Evolutionary conservation across 2,888 invertebrate species (phyloP).

Genomic region (Drosophila nr. fundita): DNA sequence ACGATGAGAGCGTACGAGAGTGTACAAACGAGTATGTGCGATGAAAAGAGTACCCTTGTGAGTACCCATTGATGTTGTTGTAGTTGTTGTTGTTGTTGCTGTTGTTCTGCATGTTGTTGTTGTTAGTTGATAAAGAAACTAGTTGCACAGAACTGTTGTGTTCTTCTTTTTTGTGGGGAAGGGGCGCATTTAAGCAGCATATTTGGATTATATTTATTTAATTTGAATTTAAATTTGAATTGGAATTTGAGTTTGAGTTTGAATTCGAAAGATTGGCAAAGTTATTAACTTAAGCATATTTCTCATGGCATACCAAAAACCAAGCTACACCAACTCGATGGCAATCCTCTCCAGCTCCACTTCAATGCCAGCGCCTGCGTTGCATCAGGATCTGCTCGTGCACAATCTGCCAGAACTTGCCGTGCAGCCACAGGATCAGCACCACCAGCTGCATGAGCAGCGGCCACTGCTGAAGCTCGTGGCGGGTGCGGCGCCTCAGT

Average conservation of each 20-base stretch:
- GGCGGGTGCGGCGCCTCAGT: slow-evolving; percentile 77
- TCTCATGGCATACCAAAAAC: slow-evolving; percentile 57
- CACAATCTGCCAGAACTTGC: slow-evolving; percentile 81
- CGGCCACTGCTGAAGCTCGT: slow-evolving; percentile 83
- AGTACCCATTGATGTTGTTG: slow-evolving; percentile 36
- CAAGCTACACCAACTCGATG: slow-evolving; percentile 12
- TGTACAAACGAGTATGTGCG: slow-evolving; percentile 6
- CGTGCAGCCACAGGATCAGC: slow-evolving; percentile 82
- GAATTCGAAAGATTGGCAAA: slow-evolving; percentile 58
- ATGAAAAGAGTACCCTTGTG: slow-evolving; percentile 34
- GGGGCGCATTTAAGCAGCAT: slow-evolving; percentile 48
- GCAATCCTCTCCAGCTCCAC: not conserved
- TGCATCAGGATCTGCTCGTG: slow-evolving; percentile 73
- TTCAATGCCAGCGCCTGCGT: slow-evolving; percentile 72
- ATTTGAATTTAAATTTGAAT: slow-evolving; percentile 55
- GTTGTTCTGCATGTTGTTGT: slow-evolving; percentile 29
- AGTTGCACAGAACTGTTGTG: slow-evolving; percentile 11
- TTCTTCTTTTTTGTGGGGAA: not conserved
- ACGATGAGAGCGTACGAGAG: slow-evolving; percentile 35
- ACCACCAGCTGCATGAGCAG: slow-evolving; percentile 82
- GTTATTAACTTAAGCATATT: slow-evolving; percentile 62
- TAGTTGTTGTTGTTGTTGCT: slow-evolving; percentile 28
- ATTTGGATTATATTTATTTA: slow-evolving; percentile 67
- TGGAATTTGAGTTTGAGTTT: slow-evolving; percentile 42
- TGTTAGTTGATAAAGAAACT: slow-evolving; percentile 18